Base-by-base conservation (phyloP, 2,888 invertebrate species). In the Bombylius major region DNA sequence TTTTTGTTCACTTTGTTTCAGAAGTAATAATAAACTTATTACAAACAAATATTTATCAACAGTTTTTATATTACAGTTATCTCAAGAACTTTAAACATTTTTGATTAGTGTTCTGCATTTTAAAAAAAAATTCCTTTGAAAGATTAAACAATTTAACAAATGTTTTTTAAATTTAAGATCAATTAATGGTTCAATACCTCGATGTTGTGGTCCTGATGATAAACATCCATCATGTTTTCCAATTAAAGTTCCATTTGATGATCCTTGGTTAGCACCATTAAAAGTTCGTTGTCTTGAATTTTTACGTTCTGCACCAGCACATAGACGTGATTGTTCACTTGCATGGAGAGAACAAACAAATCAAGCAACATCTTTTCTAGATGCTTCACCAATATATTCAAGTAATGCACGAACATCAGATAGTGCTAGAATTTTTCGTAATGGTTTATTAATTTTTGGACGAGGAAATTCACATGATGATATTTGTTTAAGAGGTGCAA, bases 161-260 rank as follows among this genome's bases (percentile, higher is more conserved):
- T 23, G 23, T 23, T 23, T 23, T 36, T 47, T 53, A 7, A 47
- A 8, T n/a, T 46, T 6, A 34, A 73, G 73, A 36, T 70, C 87
- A 8, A 87, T 89, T 66, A 87, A 89, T 67, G 85, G 86, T 8
- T 83, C 87, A 0, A 82, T 89, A 55, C 87, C 90, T 42, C 79
- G 86, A 63, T 89, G 90, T 69, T 89, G 89, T 66, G 73, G 72
- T 4, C 65, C 68, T 23, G 68, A 67, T 51, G 74, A 76, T 55
- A 75, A 87, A 80, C 92, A 93, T 73, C 91, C 92, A 0, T 88
- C 89, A 66, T 93, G 92, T 70, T 75, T 89, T 63, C 89, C 91
- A 1, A 92, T 93, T 62, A 74, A 81, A 53, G 87, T 91, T 0
- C 82, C 86, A 0, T 67, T 75, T 0, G 79, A 81, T 33, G 92